Conservation (phyloP, 2,113 vertebrate species). For the Ploceus nigricollis region DNA sequence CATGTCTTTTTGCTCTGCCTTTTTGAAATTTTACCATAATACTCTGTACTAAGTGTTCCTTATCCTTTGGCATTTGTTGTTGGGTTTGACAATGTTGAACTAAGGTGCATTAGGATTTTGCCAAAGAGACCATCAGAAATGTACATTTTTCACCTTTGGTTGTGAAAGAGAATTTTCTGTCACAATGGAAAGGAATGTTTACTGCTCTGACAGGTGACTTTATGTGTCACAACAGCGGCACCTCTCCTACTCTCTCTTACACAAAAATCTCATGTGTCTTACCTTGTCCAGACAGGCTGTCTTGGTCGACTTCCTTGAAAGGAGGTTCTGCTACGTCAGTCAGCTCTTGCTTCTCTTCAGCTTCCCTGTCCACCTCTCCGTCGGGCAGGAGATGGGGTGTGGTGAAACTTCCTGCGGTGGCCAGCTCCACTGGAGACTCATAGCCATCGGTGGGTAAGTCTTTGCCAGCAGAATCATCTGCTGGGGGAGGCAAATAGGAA, state of each 20-base stretch:
- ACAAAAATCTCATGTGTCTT: not conserved
- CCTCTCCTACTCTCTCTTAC: not conserved
- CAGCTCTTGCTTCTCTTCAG: not conserved
- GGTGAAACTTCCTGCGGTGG: not conserved
- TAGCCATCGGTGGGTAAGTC: not conserved
- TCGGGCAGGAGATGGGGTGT: not conserved
- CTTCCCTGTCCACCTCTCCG: not conserved
- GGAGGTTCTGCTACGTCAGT: not conserved
- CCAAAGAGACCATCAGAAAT: not conserved
- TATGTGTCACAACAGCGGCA: not conserved
- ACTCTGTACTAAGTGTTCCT: not conserved
- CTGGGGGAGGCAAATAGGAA: conserved; percentile 20
- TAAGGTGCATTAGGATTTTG: not conserved
- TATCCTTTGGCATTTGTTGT: not conserved
- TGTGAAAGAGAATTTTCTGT: not conserved
- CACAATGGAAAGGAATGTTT: not conserved
- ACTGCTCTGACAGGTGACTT: accelerated
- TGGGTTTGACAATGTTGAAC: not conserved
- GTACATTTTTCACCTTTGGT: not conserved
- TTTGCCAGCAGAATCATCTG: conserved; percentile 30
- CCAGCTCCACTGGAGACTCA: not conserved
- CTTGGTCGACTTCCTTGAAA: not conserved
- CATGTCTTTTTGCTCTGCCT: not conserved
- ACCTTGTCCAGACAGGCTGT: not conserved
- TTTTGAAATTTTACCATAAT: not conserved